These are phyloP conservation scores for Nasonia giraulti DNA, from an alignment of 1,140 invertebrate genomes.

Conservation along the genomic window DNA sequence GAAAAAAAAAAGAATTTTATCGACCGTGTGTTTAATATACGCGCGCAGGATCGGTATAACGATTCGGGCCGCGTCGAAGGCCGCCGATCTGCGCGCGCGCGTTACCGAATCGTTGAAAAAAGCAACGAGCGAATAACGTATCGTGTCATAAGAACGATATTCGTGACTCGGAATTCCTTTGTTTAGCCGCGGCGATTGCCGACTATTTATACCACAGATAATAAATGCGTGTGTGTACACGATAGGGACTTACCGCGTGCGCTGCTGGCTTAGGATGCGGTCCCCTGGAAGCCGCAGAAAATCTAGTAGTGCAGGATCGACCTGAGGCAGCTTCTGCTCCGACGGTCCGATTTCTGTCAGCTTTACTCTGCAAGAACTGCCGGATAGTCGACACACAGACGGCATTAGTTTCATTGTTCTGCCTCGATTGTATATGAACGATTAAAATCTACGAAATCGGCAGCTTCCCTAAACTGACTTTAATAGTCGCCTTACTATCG, in stretches of 20 bases:
- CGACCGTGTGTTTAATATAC: no score
- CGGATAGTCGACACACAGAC: background rate
- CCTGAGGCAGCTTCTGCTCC: conserved; percentile 70
- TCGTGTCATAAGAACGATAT: background rate
- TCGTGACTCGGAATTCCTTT: conserved; percentile 34
- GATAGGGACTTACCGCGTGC: conserved; percentile 24
- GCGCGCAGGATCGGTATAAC: no score
- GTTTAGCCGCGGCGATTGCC: background rate
- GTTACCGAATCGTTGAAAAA: no score
- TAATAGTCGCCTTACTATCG: no score
- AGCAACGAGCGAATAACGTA: no score
- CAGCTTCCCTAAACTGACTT: background rate
- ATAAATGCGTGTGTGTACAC: no score
- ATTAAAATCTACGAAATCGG: no score
- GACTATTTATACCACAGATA: no score
- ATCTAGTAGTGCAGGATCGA: conserved; percentile 65
- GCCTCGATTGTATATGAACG: background rate
- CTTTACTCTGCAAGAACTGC: conserved; percentile 65
- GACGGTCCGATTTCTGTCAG: conserved; percentile 70
- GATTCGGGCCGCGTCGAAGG: no score
- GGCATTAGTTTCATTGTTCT: background rate
- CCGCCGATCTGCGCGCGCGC: no score
- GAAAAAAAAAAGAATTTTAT: no score
- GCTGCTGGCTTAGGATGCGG: conserved; percentile 16
- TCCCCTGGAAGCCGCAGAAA: conserved; percentile 38